phyloP scores from a whole-genome alignment of 2,888 invertebrate species.

The Leptopilina myrica region DNA sequence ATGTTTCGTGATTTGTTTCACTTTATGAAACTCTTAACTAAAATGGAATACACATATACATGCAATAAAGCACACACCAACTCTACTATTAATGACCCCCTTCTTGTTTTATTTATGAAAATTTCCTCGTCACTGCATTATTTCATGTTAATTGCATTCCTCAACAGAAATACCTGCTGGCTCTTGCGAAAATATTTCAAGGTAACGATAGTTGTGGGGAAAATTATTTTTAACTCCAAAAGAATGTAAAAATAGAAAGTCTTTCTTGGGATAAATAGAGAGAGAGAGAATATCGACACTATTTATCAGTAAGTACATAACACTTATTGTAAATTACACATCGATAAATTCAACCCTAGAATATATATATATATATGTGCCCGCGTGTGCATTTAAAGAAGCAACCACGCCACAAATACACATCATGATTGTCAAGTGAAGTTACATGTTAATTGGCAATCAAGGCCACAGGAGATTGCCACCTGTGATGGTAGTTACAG shows the following conservation, averaged over 20 bases:
- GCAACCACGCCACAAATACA: neutral
- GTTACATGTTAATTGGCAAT: slow-evolving; percentile 61
- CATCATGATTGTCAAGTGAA: slow-evolving; percentile 49
- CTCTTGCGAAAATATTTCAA: slow-evolving; percentile 10
- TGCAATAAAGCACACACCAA: no score
- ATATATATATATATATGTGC: no score
- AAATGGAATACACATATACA: no score
- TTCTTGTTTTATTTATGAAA: no score
- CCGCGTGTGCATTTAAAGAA: slow-evolving; percentile 2
- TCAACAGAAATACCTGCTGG: neutral
- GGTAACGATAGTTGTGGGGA: neutral
- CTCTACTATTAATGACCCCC: no score
- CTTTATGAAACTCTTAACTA: no score
- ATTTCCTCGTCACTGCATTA: neutral
- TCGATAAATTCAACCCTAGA: no score
- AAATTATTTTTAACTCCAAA: slow-evolving; percentile 17
- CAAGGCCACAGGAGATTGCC: slow-evolving; percentile 58
- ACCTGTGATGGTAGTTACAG: slow-evolving; percentile 51
- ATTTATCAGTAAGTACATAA: neutral
- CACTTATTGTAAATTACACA: no score
- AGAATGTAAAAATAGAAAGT: slow-evolving; percentile 28
- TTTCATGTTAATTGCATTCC: neutral
- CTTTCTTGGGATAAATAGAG: slow-evolving; percentile 6
- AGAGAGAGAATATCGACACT: neutral
- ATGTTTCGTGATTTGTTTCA: no score